Percentiles rank a stretch among this genome's conserved stretches.
Conservation (phyloP, 2,113 vertebrate species). For the Carassius carassius region DNA sequence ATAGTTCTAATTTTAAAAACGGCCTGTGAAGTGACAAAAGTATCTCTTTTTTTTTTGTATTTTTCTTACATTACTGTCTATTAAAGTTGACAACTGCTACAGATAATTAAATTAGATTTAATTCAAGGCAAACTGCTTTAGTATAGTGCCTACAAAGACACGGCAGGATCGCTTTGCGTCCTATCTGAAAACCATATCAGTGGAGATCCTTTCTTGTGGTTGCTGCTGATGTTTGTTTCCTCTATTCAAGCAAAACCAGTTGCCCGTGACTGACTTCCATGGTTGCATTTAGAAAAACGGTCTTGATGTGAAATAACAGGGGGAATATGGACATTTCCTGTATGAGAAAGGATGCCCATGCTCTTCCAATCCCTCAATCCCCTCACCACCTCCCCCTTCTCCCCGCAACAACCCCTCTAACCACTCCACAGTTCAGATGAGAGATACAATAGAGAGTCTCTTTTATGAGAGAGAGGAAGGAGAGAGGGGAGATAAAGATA, state of each 20-base stretch:
- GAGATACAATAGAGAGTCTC: conserved; percentile 49
- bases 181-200: conserved; percentile 39
- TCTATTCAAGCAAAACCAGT: conserved; percentile 61
- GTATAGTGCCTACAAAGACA: conserved; percentile 51
- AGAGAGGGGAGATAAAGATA: conserved; percentile 65
- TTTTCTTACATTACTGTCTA: neutral
- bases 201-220: conserved; percentile 63
- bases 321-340: conserved; percentile 34
- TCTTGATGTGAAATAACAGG: conserved; percentile 16
- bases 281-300: conserved; percentile 40
- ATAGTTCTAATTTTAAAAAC: neutral
- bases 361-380: conserved; percentile 25
- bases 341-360: conserved; percentile 31
- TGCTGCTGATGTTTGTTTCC: conserved; percentile 43
- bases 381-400: neutral
- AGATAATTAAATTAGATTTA: neutral
- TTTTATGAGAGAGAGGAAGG: conserved; percentile 69
- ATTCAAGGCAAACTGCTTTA: neutral
- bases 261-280: conserved; percentile 67
- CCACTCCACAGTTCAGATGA: conserved; percentile 53
- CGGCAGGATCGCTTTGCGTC: conserved; percentile 63
- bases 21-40: neutral
- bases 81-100: neutral
- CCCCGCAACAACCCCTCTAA: conserved; percentile 34
- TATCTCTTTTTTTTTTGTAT: neutral